phyloP scores from a whole-genome alignment of 2,797 vertebrate species.

The Lepilemur ruficaudatus region DNA sequence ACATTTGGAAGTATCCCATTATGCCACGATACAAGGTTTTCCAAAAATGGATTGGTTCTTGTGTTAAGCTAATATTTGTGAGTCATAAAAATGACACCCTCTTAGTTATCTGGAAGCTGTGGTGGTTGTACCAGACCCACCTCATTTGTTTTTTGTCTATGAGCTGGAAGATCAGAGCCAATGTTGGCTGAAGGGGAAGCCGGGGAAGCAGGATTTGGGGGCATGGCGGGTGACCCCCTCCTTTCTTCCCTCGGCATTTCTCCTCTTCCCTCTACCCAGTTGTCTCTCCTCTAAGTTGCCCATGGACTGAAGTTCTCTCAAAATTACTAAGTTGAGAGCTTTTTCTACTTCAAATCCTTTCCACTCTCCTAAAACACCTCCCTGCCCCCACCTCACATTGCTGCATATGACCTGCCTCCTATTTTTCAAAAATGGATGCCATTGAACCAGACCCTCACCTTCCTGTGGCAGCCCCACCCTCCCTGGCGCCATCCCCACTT shows the following conservation, averaged over 20 bases:
- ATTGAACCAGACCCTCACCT: neutral
- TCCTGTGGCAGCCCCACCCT: neutral
- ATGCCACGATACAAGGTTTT: conserved; percentile 46
- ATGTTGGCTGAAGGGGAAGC: neutral
- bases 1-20: conserved; percentile 42
- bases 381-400: neutral
- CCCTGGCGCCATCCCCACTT: neutral
- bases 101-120: conserved; percentile 16
- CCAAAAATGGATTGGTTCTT: conserved; percentile 44
- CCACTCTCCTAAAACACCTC: neutral
- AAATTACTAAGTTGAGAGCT: neutral
- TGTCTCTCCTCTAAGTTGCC: neutral
- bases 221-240: neutral
- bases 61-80: conserved; percentile 41
- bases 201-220: neutral
- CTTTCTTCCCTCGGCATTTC: neutral
- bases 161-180: neutral
- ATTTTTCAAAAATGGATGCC: neutral
- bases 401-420: neutral
- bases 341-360: conserved; percentile 10
- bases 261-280: neutral
- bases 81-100: conserved; percentile 59
- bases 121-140: neutral
- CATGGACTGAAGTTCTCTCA: neutral
- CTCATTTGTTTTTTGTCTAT: conserved; percentile 23